Conservation (phyloP, 2,113 vertebrate species). For the Rynchops niger region DNA sequence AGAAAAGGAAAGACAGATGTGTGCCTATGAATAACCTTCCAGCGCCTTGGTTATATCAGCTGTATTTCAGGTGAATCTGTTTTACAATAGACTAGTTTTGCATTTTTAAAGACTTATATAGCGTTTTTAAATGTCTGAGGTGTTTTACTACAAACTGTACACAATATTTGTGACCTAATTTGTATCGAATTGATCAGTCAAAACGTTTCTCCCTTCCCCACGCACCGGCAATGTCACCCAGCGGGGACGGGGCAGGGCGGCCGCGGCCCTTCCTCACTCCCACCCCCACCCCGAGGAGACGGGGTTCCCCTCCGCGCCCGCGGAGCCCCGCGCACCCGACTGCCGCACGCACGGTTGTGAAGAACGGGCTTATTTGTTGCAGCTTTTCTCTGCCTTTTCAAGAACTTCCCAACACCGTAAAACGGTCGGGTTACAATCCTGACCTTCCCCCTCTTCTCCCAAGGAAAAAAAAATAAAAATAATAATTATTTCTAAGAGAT, state of each 20-base stretch:
- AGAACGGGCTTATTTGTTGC: not conserved
- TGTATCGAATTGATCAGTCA: conserved; percentile 65
- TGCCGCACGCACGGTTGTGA: not conserved
- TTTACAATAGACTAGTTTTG: conserved; percentile 82
- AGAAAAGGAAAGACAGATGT: conserved; percentile 83
- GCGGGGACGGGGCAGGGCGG: not conserved
- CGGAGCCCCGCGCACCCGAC: not conserved
- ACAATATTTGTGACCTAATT: conserved; percentile 81
- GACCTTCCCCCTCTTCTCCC: not conserved
- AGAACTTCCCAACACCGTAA: not conserved
- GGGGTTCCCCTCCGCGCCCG: not conserved
- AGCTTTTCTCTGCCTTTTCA: not conserved
- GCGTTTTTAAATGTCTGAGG: conserved; percentile 77
- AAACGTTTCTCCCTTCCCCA: conserved; percentile 29
- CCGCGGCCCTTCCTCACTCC: not conserved
- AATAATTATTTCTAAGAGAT: not conserved
- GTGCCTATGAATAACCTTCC: conserved; percentile 95
- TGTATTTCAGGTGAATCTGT: conserved; percentile 86
- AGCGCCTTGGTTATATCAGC: conserved; percentile 92
- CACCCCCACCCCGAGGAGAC: not conserved
- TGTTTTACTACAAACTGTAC: conserved; percentile 81
- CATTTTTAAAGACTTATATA: conserved; percentile 75
- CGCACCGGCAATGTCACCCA: not conserved
- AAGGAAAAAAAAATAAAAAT: not conserved
- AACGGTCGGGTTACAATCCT: not conserved